Evolutionary conservation across 37 sponge, comb jelly and placozoan species (phyloP).

Genomic region (Aplysina aerophoba): DNA sequence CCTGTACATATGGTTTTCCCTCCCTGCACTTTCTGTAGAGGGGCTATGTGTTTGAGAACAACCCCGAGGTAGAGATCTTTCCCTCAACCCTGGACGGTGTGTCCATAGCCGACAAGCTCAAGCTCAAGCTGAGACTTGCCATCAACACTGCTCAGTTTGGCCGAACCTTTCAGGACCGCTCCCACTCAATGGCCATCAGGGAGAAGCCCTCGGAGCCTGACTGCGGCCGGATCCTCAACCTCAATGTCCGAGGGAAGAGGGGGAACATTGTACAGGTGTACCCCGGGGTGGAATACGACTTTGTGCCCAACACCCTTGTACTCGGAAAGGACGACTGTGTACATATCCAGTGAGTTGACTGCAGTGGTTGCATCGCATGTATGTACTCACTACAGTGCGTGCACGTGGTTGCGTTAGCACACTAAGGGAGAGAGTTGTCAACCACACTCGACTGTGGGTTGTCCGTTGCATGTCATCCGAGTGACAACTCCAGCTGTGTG

Average conservation of each 20-base stretch:
- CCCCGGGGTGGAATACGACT: slow-evolving; percentile 99
- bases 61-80: slow-evolving; percentile 88
- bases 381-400: no score
- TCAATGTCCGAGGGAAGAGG: slow-evolving; percentile 97
- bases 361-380: neutral
- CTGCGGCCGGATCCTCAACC: slow-evolving; percentile 73
- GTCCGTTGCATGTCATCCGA: no score
- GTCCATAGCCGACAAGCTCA: slow-evolving; percentile 41
- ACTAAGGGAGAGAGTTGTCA: no score
- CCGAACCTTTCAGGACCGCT: slow-evolving; percentile 94
- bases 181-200: slow-evolving; percentile 85
- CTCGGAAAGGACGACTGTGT: slow-evolving; percentile 59
- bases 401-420: no score
- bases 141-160: slow-evolving; percentile 99
- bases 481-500: no score
- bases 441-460: no score
- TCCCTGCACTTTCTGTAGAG: slow-evolving; percentile 48
- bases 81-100: slow-evolving; percentile 6
- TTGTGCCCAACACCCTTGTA: slow-evolving; percentile 84
- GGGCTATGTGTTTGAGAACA: slow-evolving; percentile 93
- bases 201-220: slow-evolving; percentile 43
- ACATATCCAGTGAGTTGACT: slow-evolving; percentile 87
- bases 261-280: slow-evolving; percentile 99
- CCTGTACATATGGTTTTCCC: neutral
- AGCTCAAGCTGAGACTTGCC: slow-evolving; percentile 81